Evolutionary conservation across 2,888 invertebrate genomes (phyloP).

Genomic region (Cryptophagus acutangulus): DNA sequence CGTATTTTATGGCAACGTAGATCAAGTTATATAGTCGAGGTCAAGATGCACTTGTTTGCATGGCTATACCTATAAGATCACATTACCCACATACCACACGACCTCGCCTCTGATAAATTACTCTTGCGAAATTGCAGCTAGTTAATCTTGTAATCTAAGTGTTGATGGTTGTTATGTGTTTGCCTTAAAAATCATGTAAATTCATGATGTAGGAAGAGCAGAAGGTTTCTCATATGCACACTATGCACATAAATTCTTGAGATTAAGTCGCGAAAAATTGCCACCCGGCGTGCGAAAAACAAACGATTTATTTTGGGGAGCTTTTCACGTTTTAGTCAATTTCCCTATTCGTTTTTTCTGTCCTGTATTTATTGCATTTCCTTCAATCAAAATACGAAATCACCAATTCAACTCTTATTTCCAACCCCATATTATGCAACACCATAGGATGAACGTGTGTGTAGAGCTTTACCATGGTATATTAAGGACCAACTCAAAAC

Average conservation of each 20-base stretch:
- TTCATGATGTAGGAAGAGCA: constrained; percentile 19
- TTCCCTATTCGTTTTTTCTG: background rate
- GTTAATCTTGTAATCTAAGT: constrained; percentile 24
- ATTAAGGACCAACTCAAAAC: background rate
- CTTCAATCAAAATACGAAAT: background rate
- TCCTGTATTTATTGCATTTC: background rate
- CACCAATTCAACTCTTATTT: background rate
- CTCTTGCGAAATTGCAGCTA: constrained; percentile 24
- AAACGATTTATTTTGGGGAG: no score
- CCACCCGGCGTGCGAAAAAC: no score
- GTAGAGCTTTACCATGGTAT: background rate
- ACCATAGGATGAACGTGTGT: background rate
- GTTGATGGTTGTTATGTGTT: constrained; percentile 14
- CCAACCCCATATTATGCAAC: background rate
- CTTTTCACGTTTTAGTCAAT: no score
- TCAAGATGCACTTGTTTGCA: constrained; percentile 30
- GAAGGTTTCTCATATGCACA: constrained; percentile 16
- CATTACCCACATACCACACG: constrained; percentile 26
- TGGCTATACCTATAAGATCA: constrained; percentile 19
- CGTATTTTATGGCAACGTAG: constrained; percentile 30
- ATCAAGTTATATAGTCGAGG: constrained; percentile 27
- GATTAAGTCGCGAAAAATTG: no score
- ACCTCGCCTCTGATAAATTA: constrained; percentile 26
- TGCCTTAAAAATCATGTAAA: constrained; percentile 17
- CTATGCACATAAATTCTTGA: no score